phyloP scores from a whole-genome alignment of 2,888 invertebrate species.

The Ethmia dodecea region DNA sequence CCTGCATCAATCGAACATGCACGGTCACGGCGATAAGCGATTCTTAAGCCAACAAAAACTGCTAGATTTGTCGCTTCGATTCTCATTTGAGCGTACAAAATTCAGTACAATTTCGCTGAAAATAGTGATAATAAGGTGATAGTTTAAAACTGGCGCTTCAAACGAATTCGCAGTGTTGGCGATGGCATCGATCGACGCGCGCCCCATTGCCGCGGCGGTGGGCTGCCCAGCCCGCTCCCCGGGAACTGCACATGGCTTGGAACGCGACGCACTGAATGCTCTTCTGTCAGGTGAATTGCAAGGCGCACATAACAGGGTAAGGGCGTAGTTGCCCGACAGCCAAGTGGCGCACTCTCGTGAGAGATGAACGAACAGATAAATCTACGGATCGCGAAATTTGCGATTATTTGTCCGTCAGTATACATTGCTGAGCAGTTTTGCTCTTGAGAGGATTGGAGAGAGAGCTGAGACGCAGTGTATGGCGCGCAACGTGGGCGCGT shows the following conservation, averaged over 20 bases:
- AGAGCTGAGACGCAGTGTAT: conserved; percentile 30
- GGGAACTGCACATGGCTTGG: conserved; percentile 44
- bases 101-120: conserved; percentile 8
- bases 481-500: neutral
- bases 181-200: conserved; percentile 54
- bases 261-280: conserved; percentile 39
- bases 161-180: conserved; percentile 50
- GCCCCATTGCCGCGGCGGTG: conserved; percentile 54
- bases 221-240: conserved; percentile 13
- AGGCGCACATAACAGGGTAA: conserved; percentile 58
- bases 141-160: conserved; percentile 58
- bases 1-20: conserved; percentile 28
- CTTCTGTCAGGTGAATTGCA: conserved; percentile 51
- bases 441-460: neutral
- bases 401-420: conserved; percentile 9
- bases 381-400: conserved; percentile 34
- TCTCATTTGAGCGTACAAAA: neutral
- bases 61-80: neutral
- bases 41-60: conserved; percentile 3
- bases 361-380: conserved; percentile 71
- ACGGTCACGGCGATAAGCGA: conserved; percentile 34
- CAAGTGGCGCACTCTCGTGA: conserved; percentile 76
- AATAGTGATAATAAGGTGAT: conserved; percentile 27
- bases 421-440: conserved; percentile 37
- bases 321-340: conserved; percentile 60